These are phyloP conservation scores for Adelges cooleyi DNA, from an alignment of 1,140 invertebrate species.

Conservation along the genomic window DNA sequence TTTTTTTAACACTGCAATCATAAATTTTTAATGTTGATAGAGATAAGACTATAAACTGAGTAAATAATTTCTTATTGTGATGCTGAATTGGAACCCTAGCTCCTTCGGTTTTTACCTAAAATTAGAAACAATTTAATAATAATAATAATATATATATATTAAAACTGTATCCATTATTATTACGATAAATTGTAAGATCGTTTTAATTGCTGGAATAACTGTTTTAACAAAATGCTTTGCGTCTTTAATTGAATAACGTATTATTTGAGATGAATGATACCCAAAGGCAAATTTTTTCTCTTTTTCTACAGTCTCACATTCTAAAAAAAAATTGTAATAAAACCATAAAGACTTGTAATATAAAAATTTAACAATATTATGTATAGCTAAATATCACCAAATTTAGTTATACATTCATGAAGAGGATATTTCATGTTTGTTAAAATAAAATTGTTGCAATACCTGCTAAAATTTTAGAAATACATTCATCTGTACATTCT, in stretches of 20 bases:
- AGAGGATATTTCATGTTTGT: too few species aligned
- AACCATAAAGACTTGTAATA: too few species aligned
- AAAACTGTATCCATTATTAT: not conserved
- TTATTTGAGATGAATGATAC: constrained; percentile 14
- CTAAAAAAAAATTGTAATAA: not conserved
- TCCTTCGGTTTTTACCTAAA: constrained; percentile 21
- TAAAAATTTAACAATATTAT: too few species aligned
- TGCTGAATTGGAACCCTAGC: not conserved
- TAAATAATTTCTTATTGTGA: not conserved
- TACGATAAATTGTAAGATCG: constrained; percentile 18
- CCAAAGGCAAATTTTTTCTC: not conserved
- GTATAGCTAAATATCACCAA: too few species aligned
- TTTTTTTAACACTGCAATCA: not conserved
- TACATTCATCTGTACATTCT: not conserved
- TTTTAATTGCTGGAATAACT: constrained; percentile 11
- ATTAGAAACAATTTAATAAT: not conserved
- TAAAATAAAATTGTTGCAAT: not conserved
- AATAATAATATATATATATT: not conserved
- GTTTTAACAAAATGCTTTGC: not conserved
- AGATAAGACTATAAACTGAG: not conserved
- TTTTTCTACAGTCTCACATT: not conserved
- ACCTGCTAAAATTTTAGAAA: constrained; percentile 5
- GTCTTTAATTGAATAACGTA: not conserved
- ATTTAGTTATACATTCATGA: too few species aligned
- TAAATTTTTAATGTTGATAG: constrained; percentile 3